These are phyloP conservation scores for Lycaena phlaeas DNA, from an alignment of 2,888 invertebrate species.

Conservation along the genomic window DNA sequence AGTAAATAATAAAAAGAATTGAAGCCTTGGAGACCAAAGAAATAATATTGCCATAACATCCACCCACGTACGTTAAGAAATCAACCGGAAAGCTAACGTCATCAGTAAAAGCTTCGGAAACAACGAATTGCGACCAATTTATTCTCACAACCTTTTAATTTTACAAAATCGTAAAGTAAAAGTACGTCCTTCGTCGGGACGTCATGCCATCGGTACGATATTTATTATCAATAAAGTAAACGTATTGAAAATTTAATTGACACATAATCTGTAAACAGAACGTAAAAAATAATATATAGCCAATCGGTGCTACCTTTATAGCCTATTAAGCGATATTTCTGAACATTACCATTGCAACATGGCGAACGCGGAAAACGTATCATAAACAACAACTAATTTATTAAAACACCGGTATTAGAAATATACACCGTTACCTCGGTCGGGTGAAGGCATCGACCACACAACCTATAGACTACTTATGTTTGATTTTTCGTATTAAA, in stretches of 20 bases:
- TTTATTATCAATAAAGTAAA: background rate
- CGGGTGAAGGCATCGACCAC: too few relatives aligned
- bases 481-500: too few relatives aligned
- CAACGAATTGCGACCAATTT: too few relatives aligned
- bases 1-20: too few relatives aligned
- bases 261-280: background rate
- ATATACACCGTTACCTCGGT: too few relatives aligned
- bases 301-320: background rate
- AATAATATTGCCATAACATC: too few relatives aligned
- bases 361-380: background rate
- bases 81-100: too few relatives aligned
- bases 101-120: too few relatives aligned
- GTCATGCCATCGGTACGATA: background rate
- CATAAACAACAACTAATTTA: background rate
- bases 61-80: too few relatives aligned
- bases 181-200: background rate
- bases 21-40: too few relatives aligned
- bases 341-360: background rate
- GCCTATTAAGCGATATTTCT: background rate
- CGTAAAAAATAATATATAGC: background rate
- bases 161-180: background rate
- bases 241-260: background rate
- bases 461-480: too few relatives aligned
- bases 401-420: too few relatives aligned
- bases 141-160: conserved; percentile 2